Base-by-base conservation (phyloP, 2,113 vertebrate species). In the Sigmodon hispidus region DNA sequence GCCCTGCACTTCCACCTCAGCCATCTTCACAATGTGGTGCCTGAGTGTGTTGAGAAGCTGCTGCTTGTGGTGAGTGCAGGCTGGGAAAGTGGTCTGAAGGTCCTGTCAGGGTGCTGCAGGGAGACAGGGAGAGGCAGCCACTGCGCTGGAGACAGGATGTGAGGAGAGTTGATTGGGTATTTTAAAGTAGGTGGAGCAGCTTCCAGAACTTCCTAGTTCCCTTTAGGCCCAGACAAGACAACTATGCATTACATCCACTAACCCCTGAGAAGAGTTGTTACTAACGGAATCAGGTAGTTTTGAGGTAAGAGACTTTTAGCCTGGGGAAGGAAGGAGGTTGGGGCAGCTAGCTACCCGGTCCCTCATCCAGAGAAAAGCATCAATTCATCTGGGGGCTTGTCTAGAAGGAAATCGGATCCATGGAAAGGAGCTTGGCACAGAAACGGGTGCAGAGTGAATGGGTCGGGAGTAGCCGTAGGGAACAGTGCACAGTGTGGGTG, bases 41-140 rank as follows among this genome's bases (percentile, higher is more conserved):
- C 98, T 0, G 98, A 98, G 75, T 98, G 98, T 12, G 97, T 98
- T 43, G 98, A 98, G 76, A 98, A 98, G 85, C 96, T 98, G 79
- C 94, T 98, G 63, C 97, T 98, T 2, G 98, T 98, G 98, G 98
- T 98, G 95, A 98, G 98, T 97, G 19, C 1, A 22, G 29, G 36
- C 45, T 55, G 31, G 4, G 1, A 55, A 43, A 40, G 52, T 61
- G 7, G 4, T 22, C 11, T 21, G 3, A 24, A 16, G 11, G n/a
- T 69, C 72, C 21, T 55, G 45, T 22, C 8, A 80, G 73, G 61
- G 87, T n/a, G 3, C 1, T 65, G 48, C 17, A 48, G 77, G 70
- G 87, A 52, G 89, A 22, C 29, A 89, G 36, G 75, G 26, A 29
- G 43, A 55, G 55, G 52, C 45, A 29, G 10, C n/a, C 45, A 57